Conservation (phyloP, 2,888 invertebrate species). For the Lutraria lutraria region DNA sequence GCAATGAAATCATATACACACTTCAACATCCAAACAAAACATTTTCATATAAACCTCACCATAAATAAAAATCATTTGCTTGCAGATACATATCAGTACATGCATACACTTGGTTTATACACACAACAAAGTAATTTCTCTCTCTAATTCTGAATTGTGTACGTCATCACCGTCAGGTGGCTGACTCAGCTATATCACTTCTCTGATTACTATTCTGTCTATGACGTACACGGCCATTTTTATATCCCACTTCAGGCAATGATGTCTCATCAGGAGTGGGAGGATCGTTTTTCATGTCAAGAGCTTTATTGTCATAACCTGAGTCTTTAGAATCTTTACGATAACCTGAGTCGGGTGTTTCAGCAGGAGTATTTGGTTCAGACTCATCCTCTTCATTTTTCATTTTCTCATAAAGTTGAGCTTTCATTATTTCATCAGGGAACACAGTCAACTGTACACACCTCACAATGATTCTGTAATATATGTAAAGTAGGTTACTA, state of each 20-base stretch:
- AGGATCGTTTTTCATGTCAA: constrained; percentile 64
- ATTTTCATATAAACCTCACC: background rate
- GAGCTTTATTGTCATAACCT: constrained; percentile 62
- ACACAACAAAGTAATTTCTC: constrained; percentile 32
- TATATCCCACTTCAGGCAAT: constrained; percentile 32
- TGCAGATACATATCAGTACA: background rate
- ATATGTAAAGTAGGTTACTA: background rate
- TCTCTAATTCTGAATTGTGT: constrained; percentile 43
- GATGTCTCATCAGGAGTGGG: background rate
- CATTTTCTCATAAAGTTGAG: constrained; percentile 75
- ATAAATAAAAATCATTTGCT: background rate
- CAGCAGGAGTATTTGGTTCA: constrained; percentile 42
- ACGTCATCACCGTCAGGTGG: constrained; percentile 64
- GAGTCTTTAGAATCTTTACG: constrained; percentile 49
- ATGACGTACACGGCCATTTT: constrained; percentile 61
- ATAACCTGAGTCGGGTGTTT: constrained; percentile 62
- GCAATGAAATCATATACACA: background rate
- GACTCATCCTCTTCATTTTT: constrained; percentile 41
- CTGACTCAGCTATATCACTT: constrained; percentile 54
- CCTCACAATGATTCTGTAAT: constrained; percentile 76
- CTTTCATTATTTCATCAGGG: constrained; percentile 77
- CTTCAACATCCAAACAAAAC: background rate
- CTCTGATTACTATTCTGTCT: constrained; percentile 61
- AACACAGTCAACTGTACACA: constrained; percentile 77
- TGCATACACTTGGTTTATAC: background rate